Evolutionary conservation across 2,797 vertebrate genomes (phyloP).

Genomic region (Anableps anableps): DNA sequence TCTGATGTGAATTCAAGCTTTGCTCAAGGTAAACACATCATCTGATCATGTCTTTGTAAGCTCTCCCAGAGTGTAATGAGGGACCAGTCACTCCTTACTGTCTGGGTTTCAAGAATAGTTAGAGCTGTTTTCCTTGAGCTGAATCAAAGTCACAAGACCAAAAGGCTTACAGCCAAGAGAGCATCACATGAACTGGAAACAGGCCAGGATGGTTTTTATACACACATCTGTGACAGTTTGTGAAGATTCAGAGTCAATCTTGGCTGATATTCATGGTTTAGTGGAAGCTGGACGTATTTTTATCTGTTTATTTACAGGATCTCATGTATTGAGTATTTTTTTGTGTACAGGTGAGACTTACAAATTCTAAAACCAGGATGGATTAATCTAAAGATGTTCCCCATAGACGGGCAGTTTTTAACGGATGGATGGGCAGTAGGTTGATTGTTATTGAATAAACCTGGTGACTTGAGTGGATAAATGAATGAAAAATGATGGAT

Average conservation of each 20-base stretch:
- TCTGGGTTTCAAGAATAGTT: slow-evolving; percentile 7
- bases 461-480: background rate
- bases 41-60: slow-evolving; percentile 2
- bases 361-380: background rate
- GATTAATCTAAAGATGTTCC: background rate
- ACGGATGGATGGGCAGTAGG: background rate
- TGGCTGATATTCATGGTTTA: background rate
- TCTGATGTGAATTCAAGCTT: background rate
- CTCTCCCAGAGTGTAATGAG: slow-evolving; percentile 16
- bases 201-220: slow-evolving; percentile 6
- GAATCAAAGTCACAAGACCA: slow-evolving; percentile 39
- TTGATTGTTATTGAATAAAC: background rate
- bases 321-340: background rate
- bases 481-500: background rate
- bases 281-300: background rate
- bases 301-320: background rate
- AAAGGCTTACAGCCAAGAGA: slow-evolving; percentile 10
- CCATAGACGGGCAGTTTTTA: background rate
- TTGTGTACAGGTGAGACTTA: background rate
- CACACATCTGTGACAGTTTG: background rate
- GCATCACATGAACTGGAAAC: slow-evolving; percentile 41
- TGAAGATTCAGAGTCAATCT: background rate
- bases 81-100: slow-evolving; percentile 14
- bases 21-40: background rate
- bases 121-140: slow-evolving; percentile 3